These are phyloP conservation scores for Chrosomus eos DNA, from an alignment of 2,797 vertebrate genomes.

Conservation along the genomic window DNA sequence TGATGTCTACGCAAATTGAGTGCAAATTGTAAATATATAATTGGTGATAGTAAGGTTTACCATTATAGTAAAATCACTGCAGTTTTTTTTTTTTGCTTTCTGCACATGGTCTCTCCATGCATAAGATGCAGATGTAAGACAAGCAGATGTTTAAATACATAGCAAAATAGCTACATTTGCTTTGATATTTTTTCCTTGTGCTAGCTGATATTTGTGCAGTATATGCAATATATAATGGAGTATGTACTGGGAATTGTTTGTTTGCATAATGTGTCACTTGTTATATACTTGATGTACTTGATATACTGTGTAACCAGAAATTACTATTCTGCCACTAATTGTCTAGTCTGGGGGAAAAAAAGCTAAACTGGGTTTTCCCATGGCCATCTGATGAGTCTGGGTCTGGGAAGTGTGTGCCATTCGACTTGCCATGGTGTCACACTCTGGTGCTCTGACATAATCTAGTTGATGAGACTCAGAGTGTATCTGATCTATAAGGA, in stretches of 20 bases:
- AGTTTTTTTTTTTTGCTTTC: slow-evolving; percentile 9
- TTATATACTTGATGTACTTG: background rate
- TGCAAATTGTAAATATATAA: background rate
- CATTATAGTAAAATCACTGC: background rate
- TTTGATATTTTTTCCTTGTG: background rate
- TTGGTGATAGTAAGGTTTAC: background rate
- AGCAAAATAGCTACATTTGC: background rate
- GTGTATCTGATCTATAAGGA: slow-evolving; percentile 44
- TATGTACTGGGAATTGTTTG: background rate
- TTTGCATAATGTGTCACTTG: background rate
- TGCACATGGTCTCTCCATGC: background rate
- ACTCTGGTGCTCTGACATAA: slow-evolving; percentile 25
- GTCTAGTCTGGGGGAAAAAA: background rate
- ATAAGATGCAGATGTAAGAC: background rate
- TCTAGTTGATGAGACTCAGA: slow-evolving; percentile 31
- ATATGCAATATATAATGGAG: background rate
- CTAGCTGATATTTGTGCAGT: background rate
- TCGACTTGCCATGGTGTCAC: background rate
- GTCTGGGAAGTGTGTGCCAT: background rate
- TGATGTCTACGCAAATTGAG: background rate
- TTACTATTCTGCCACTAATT: background rate
- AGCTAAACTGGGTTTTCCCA: slow-evolving; percentile 8
- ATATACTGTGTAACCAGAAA: background rate
- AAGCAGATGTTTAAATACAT: background rate
- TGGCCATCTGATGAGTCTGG: background rate